phyloP scores from a whole-genome alignment of 2,797 vertebrate genomes.

The Diceros bicornis region DNA sequence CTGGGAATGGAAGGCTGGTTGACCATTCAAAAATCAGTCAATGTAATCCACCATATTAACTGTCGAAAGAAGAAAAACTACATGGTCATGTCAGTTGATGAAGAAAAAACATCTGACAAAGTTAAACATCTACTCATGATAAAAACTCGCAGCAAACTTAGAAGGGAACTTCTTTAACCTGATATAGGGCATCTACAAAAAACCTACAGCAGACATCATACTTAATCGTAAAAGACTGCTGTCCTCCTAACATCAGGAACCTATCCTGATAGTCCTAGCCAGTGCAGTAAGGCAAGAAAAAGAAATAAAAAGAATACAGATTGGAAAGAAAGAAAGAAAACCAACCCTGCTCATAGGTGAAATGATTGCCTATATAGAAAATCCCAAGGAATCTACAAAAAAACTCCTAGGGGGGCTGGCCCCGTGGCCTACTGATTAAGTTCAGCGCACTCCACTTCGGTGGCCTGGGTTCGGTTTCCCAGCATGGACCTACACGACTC shows the following conservation, averaged over 20 bases:
- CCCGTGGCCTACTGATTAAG: no score
- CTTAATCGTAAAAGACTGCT: background rate
- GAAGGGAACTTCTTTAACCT: background rate
- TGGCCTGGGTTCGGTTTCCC: no score
- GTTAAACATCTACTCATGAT: background rate
- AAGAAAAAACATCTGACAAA: constrained; percentile 46
- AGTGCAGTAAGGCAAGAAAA: background rate
- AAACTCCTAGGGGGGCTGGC: background rate
- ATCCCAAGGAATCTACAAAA: background rate
- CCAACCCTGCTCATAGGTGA: background rate
- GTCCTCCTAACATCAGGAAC: background rate
- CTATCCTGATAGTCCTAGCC: background rate
- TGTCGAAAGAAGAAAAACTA: background rate
- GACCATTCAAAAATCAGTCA: background rate
- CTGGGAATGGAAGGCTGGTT: background rate
- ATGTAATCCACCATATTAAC: constrained; percentile 5
- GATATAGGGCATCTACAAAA: background rate
- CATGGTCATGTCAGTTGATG: background rate
- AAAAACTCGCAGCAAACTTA: background rate
- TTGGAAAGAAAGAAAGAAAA: constrained; percentile 52
- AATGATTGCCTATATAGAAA: background rate
- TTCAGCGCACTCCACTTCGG: no score
- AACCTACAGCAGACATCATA: background rate
- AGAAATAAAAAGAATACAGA: background rate
- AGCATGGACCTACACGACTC: no score